phyloP scores from a whole-genome alignment of 2,888 invertebrate genomes.

The Cephus sareptanus region DNA sequence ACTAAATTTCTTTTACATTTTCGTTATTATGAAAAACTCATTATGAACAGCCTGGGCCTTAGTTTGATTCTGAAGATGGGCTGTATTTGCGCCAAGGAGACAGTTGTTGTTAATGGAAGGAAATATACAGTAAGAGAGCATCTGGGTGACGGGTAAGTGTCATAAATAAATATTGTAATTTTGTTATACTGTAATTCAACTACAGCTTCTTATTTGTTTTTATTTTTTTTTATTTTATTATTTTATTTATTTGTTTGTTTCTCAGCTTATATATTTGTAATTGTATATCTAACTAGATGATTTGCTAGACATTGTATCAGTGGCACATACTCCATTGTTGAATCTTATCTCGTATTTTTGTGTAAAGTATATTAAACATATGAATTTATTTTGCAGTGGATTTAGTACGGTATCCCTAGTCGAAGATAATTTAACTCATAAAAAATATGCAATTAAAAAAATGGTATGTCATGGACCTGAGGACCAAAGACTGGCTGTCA shows the following conservation, averaged over 20 bases:
- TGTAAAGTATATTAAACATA: not conserved
- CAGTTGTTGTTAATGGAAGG: slow-evolving; percentile 76
- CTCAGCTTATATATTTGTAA: not conserved
- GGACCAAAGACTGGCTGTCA: slow-evolving; percentile 78
- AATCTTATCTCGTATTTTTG: too few species aligned
- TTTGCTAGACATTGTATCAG: not conserved
- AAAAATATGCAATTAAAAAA: slow-evolving; percentile 81
- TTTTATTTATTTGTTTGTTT: too few species aligned
- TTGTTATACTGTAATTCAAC: not conserved
- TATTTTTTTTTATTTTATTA: too few species aligned
- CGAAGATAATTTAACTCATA: slow-evolving; percentile 75
- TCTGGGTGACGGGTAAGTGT: slow-evolving; percentile 79
- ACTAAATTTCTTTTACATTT: not conserved
- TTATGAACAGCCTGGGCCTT: slow-evolving; percentile 78
- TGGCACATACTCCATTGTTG: not conserved
- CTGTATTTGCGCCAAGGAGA: slow-evolving; percentile 81
- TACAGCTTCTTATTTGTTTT: not conserved
- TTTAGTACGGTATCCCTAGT: slow-evolving; percentile 84
- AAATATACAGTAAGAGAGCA: slow-evolving; percentile 77
- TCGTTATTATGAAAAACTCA: slow-evolving; percentile 21
- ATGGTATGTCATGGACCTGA: slow-evolving; percentile 83
- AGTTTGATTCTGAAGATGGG: slow-evolving; percentile 78
- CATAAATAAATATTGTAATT: slow-evolving; percentile 5
- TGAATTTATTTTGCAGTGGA: slow-evolving; percentile 71
- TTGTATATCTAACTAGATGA: not conserved